Base-by-base conservation (phyloP, 2,888 invertebrate species). In the Caenorhabditis imperialis region DNA sequence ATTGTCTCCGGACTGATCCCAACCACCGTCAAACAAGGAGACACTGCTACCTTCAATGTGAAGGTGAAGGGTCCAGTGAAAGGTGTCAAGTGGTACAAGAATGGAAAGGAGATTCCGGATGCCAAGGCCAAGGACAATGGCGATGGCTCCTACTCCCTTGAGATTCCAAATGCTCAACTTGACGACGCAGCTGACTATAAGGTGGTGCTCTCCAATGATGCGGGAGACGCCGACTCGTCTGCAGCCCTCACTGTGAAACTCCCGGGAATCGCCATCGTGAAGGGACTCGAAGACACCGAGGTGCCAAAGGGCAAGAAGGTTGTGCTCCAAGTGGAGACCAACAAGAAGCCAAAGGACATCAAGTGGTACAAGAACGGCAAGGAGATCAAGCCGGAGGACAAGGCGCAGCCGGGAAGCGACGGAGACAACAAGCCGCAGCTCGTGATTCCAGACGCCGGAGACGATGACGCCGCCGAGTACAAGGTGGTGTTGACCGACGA, bases 261-360 rank as follows among this genome's bases (percentile, higher is more conserved):
- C 20, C 81, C 81, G 35, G 62, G 60, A 57, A 77, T 82, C 51
- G 73, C 67, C 30, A 81, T 95, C 85, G 91, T 92, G 40, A 93
- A 93, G 89, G 92, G 92, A 72, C 89, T 95, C 20, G 91, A 92
- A 58, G 88, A 89, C 88, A 85, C 85, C 67, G 88, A 88, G 1
- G 92, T 95, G 2, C 93, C 93, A 71, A 94, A 94, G 85, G 94
- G 95, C 0, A 92, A 93, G 65, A 93, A 93, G 0, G 91, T 95
- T 38, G 93, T 92, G 73, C 89, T 96, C 14, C 71, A 76, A 37
- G 74, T 82, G 4, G 77, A 93, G 85, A 91, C 93, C 0, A 92
- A 93, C 88, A 93, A 94, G 0, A 93, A 93, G 85, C 94, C 95
- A 23, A 92, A 92, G 74, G 92, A 92, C 70, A 92, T 96, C n/a